Conservation (phyloP, 2,113 vertebrate genomes). For the Amblyornis subalaris region DNA sequence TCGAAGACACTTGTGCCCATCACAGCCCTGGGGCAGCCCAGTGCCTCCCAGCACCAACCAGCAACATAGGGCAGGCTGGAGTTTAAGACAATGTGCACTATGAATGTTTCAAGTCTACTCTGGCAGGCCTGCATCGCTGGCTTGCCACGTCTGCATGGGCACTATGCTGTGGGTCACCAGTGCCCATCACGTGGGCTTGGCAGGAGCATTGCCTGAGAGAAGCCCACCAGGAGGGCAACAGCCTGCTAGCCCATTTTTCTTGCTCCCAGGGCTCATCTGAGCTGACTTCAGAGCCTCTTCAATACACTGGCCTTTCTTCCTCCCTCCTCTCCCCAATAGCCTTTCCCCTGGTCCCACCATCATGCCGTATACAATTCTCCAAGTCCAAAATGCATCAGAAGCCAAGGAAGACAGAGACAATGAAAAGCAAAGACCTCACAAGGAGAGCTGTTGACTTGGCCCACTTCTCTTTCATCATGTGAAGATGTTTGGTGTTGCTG, state of each 20-base stretch:
- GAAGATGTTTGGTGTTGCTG: neutral
- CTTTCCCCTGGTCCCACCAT: neutral
- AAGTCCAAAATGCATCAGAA: neutral
- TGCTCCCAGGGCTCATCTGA: neutral
- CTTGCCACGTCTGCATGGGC: accelerated
- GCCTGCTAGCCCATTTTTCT: neutral
- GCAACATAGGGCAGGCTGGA: neutral
- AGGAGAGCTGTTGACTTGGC: accelerated
- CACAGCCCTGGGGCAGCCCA: neutral
- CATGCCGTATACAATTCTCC: neutral
- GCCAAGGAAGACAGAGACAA: neutral
- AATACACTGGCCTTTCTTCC: neutral
- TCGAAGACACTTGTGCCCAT: accelerated
- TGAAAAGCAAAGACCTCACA: neutral
- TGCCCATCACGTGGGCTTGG: neutral
- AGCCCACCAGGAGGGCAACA: neutral
- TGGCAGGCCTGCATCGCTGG: accelerated
- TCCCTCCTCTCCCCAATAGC: neutral
- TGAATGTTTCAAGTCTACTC: neutral
- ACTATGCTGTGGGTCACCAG: accelerated
- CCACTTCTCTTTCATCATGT: neutral
- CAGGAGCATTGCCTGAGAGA: neutral
- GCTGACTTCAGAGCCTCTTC: neutral
- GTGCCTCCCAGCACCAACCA: neutral
- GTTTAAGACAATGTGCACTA: neutral